Conservation (phyloP, 2,888 invertebrate species). For the Atethmia centrago region DNA sequence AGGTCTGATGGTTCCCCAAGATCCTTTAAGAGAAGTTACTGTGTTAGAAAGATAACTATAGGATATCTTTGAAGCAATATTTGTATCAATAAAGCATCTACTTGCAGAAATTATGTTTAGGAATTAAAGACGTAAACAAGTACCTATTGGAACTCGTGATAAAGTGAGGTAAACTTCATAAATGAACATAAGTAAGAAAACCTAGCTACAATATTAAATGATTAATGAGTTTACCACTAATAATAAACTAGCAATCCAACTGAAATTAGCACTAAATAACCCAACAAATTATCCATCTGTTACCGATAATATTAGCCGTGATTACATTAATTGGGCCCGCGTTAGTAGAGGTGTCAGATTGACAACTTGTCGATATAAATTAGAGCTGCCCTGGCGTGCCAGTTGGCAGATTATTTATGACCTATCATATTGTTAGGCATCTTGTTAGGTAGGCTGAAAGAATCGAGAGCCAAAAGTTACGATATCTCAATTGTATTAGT, state of each 20-base stretch:
- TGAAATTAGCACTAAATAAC: slow-evolving; percentile 18
- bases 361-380: slow-evolving; percentile 61
- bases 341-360: slow-evolving; percentile 54
- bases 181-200: not conserved
- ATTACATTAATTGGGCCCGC: slow-evolving; percentile 52
- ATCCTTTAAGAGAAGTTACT: not conserved
- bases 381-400: slow-evolving; percentile 39
- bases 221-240: not conserved
- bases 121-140: not conserved
- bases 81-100: not conserved
- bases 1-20: slow-evolving; percentile 10
- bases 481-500: slow-evolving; percentile 47
- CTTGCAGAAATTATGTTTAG: not conserved
- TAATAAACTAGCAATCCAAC: slow-evolving; percentile 17
- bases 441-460: slow-evolving; percentile 36
- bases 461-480: slow-evolving; percentile 54
- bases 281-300: slow-evolving; percentile 40
- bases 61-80: not conserved
- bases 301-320: slow-evolving; percentile 44
- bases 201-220: not conserved
- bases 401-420: slow-evolving; percentile 57
- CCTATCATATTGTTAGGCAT: slow-evolving; percentile 47
- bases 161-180: not conserved
- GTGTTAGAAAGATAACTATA: not conserved
- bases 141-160: not conserved